Conservation (phyloP, 2,888 invertebrate genomes). For the Eueremaeus valkanovi region DNA sequence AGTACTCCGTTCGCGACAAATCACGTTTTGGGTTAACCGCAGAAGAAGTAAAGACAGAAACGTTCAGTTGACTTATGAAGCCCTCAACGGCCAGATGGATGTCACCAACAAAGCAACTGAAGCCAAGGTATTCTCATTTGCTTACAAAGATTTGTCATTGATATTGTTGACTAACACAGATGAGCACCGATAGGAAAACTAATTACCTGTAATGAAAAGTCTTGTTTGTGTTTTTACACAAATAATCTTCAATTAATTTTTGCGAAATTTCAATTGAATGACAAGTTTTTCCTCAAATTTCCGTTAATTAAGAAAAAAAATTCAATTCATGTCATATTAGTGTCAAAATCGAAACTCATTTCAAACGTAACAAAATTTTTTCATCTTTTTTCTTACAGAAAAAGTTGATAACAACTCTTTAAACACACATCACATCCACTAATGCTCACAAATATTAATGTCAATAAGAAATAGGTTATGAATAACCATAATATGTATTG, state of each 20-base stretch:
- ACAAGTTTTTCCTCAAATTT: no score
- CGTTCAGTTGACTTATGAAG: neutral
- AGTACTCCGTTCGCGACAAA: neutral
- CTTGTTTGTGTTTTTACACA: no score
- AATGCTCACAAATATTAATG: neutral
- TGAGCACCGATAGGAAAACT: no score
- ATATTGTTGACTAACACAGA: no score
- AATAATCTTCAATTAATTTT: no score
- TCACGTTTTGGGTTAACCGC: conserved; percentile 21
- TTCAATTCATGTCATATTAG: neutral
- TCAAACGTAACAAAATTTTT: neutral
- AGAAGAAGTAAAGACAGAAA: neutral
- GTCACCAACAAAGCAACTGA: neutral
- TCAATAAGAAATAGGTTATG: no score
- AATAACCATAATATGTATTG: no score
- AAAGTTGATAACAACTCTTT: conserved; percentile 17
- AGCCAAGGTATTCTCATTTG: neutral
- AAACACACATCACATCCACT: neutral
- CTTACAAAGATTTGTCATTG: no score
- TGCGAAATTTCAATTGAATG: no score
- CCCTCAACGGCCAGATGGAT: neutral
- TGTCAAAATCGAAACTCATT: neutral
- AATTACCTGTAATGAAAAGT: no score
- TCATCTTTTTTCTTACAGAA: neutral
- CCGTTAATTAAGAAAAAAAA: no score